Percentiles rank a stretch among this genome's conserved stretches.
phyloP scores from a whole-genome alignment of 1,140 invertebrate species.

The Potamilus streckersoni region DNA sequence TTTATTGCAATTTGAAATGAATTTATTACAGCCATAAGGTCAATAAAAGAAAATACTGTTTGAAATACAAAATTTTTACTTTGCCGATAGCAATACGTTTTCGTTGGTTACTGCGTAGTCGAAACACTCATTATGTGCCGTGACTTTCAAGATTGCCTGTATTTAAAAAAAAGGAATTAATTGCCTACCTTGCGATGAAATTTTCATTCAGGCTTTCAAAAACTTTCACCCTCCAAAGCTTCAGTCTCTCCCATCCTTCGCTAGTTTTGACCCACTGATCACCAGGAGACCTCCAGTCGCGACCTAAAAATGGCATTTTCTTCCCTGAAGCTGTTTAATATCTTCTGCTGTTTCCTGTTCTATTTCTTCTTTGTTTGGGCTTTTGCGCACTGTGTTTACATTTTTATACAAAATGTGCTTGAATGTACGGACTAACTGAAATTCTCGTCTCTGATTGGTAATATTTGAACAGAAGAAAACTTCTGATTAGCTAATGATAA shows the following conservation, averaged over 20 bases:
- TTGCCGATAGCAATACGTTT: no score
- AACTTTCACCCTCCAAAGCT: slow-evolving; percentile 62
- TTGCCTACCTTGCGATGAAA: slow-evolving; percentile 58
- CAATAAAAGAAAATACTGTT: no score
- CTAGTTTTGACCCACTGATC: slow-evolving; percentile 98
- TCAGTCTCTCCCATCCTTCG: slow-evolving; percentile 76
- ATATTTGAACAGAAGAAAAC: neutral
- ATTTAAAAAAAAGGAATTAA: no score
- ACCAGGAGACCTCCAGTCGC: slow-evolving; percentile 86
- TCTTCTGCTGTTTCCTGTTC: slow-evolving; percentile 3
- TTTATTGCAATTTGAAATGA: no score
- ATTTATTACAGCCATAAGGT: no score
- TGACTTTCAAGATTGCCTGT: no score
- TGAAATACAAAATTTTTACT: no score
- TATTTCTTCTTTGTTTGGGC: slow-evolving; percentile 32
- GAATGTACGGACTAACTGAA: slow-evolving; percentile 24
- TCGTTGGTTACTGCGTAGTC: no score
- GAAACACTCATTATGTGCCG: no score
- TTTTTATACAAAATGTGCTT: slow-evolving; percentile 45
- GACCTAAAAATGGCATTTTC: slow-evolving; percentile 87
- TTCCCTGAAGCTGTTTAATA: slow-evolving; percentile 6
- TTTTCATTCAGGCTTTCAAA: slow-evolving; percentile 65
- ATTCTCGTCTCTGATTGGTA: slow-evolving; percentile 10
- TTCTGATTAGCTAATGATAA: slow-evolving; percentile 35
- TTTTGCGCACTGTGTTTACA: slow-evolving; percentile 58